Evolutionary conservation across 2,888 invertebrate species (phyloP), one percentile per base, ranked within the genome.

Genomic region (Crossocerus cetratus): DNA sequence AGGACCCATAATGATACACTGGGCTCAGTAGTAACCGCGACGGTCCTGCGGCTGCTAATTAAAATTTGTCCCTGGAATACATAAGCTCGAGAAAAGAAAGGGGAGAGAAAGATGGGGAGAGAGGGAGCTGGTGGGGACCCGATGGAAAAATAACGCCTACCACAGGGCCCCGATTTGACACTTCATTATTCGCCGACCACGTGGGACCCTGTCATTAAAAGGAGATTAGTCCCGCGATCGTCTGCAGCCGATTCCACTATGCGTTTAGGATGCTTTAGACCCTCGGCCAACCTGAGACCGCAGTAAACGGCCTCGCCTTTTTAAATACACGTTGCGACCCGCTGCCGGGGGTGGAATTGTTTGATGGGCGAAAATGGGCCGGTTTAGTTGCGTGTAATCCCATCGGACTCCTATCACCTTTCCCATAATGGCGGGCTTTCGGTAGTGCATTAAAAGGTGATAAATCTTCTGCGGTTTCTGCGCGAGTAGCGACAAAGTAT

Each of bases 181-280:
- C 89, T 90, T 90, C 89, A 89, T 90, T 89, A 90, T 89, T 87
- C 86, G 86, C 83, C 83, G 73, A 84, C 83, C 85, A 81, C 78
- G 76, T 83, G 78, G 83, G 84, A 89, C 87, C 89, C 89, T 83
- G 88, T 90, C 89, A 90, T 90, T 90, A 90, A 90, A 90, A 89
- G 83, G 80, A 90, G 88, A 90, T 90, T 89, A 90, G 90, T 85
- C 85, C 83, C 72, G 85, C 84, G 85, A 87, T 87, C 83, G 83
- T 85, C 76, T 82, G 69, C 65, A 63, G 74, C 66, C 69, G 72
- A 76, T 59, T 42, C 56, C 69, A 59, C 63, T 58, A 56, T n/a
- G n/a, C 55, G 43, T 49, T 42, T 65, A 49, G 45, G 65, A 49
- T 49, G 13, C 49, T 13, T 49, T 49, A 49, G 49, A 49, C 1